Percentiles rank a stretch among this genome's conserved stretches.
phyloP scores from a whole-genome alignment of 1,140 invertebrate species.

The Calliphora vicina region DNA sequence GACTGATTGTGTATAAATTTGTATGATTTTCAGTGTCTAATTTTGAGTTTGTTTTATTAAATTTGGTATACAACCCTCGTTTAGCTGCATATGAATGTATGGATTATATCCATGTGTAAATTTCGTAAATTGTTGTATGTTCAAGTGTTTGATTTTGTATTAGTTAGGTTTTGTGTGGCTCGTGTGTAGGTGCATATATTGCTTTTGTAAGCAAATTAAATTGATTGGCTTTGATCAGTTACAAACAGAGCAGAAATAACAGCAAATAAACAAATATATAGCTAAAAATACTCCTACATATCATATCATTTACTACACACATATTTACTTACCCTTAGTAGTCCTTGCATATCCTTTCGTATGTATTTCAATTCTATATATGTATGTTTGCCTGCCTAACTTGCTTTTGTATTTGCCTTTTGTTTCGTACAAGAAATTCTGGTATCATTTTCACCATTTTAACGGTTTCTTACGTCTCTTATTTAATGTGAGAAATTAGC shows the following conservation, averaged over 20 bases:
- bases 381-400: too few species aligned
- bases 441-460: background rate
- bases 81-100: too few species aligned
- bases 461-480: background rate
- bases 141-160: background rate
- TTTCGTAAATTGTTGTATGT: background rate
- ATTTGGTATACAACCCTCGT: background rate
- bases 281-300: background rate
- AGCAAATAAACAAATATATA: background rate
- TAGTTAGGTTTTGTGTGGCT: background rate
- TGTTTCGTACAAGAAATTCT: too few species aligned
- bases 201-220: background rate
- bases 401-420: too few species aligned
- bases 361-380: background rate
- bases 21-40: too few species aligned
- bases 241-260: background rate
- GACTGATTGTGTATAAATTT: too few species aligned
- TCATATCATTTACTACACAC: too few species aligned
- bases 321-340: too few species aligned
- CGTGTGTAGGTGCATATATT: background rate
- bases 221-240: conserved; percentile 13
- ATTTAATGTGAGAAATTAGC: background rate
- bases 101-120: too few species aligned
- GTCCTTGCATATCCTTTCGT: too few species aligned
- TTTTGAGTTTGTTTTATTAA: too few species aligned